A percentile compares a stretch with the other conserved stretches of the same genome.
Conservation (phyloP, 2,888 invertebrate species). For the Muschampia plurimacula region DNA sequence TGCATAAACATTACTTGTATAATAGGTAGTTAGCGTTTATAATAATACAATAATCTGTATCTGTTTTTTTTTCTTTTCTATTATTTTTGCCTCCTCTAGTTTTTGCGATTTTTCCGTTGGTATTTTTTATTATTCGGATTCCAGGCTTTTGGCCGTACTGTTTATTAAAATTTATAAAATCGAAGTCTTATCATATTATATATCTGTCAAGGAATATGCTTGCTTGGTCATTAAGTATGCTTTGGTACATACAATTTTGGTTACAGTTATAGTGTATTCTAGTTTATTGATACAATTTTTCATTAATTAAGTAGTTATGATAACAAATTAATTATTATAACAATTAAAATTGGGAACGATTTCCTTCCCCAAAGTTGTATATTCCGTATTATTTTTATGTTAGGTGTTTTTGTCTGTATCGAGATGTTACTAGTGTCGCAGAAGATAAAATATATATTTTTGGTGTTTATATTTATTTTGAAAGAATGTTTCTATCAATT, state of each 20-base stretch:
- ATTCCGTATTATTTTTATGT: slow-evolving; percentile 53
- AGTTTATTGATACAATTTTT: slow-evolving; percentile 37
- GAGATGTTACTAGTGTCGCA: slow-evolving; percentile 17
- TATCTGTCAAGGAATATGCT: no score
- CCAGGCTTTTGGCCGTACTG: slow-evolving; percentile 10
- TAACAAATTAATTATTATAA: slow-evolving; percentile 41
- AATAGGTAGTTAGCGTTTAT: slow-evolving; percentile 80
- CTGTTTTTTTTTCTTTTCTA: slow-evolving; percentile 37
- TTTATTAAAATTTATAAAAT: slow-evolving; percentile 27
- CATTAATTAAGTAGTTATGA: slow-evolving; percentile 42
- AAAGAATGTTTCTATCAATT: background rate
- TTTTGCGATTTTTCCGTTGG: slow-evolving; percentile 16
- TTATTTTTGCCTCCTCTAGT: slow-evolving; percentile 33
- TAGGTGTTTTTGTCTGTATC: slow-evolving; percentile 19
- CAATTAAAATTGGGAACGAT: slow-evolving; percentile 34
- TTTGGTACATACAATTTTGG: slow-evolving; percentile 27
- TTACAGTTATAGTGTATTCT: slow-evolving; percentile 13
- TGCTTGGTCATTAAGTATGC: slow-evolving; percentile 1
- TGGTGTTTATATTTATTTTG: background rate
- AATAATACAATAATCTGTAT: slow-evolving; percentile 59
- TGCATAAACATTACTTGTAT: slow-evolving; percentile 78
- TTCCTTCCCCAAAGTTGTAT: slow-evolving; percentile 47
- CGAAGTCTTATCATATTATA: no score
- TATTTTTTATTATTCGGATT: slow-evolving; percentile 14
- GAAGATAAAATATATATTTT: background rate